Base-by-base conservation (phyloP, 2,113 vertebrate genomes). In the Mormyrus iriodes region DNA sequence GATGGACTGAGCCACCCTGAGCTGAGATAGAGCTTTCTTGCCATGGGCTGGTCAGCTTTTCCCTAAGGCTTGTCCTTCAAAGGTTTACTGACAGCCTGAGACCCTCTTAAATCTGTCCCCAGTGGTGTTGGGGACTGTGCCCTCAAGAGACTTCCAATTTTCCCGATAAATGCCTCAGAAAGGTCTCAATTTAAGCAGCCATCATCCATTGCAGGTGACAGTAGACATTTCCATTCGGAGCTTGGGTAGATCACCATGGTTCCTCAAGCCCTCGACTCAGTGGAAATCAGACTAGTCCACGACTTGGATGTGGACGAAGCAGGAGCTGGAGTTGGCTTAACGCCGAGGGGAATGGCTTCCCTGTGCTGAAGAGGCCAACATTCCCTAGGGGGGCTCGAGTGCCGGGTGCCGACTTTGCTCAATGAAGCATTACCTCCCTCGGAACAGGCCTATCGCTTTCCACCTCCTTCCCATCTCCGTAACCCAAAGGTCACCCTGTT, bases 401-500 rank as follows among this genome's bases (percentile, higher is more conserved):
- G 19, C 19, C 19, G 4, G 4, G 19, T 24, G 55, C 9, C 10
- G 10, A n/a, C 27, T 69, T 69, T 31, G 27, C 61, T 10, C 31
- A 69, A 27, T 31, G 27, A 69, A 4, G 61, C 61, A 4, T 10
- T n/a, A n/a, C n/a, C 55, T 86, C 24, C 89, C 89, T 58, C 19
- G 19, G 53, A 73, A 73, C 15, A 51, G 7, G 87, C 89, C 27
- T 89, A 61, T 86, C 49, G 13, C 61, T 21, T 86, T 73, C 73
- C 35, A 19, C 35, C 17, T 79, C 17, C 35, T 42, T 19, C 15
- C 17, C 17, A 42, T 42, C 10, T 69, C 21, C 13, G 9, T 76
- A 65, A 65, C 46, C 84, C 44, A 48, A 73, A 86, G 89, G 89
- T 73, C 84, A 51, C 4, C 24, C 69, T 86, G 61, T 88, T 88